Percentiles rank a stretch among this genome's conserved stretches.
Evolutionary conservation across 2,888 invertebrate species (phyloP).

Genomic region (Linnaemya tessellans): DNA sequence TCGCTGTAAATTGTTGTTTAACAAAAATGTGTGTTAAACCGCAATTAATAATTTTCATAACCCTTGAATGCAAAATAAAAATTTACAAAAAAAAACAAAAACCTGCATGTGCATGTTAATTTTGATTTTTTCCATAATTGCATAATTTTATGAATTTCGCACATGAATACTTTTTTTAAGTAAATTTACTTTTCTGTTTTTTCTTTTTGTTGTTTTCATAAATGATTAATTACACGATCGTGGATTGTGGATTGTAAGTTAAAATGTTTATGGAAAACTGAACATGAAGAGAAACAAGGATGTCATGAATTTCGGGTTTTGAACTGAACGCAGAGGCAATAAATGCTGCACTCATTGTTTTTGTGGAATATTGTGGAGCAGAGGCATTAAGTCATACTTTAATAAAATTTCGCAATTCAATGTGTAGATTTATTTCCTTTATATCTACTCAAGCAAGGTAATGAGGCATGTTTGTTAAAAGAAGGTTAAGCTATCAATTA

Average conservation of each 20-base stretch:
- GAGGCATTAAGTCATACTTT: too few relatives aligned
- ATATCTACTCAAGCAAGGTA: not conserved
- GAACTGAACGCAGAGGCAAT: not conserved
- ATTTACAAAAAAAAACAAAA: not conserved
- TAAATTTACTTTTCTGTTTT: constrained; percentile 31
- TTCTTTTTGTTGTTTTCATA: constrained; percentile 1
- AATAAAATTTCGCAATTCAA: constrained; percentile 14
- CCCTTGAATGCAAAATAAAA: constrained; percentile 55
- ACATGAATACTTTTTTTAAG: constrained; percentile 34
- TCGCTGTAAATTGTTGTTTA: constrained; percentile 24
- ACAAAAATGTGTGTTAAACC: constrained; percentile 62
- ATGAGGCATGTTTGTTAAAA: constrained; percentile 36
- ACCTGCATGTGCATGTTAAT: constrained; percentile 60
- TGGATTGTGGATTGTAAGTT: constrained; percentile 1
- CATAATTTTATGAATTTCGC: constrained; percentile 53
- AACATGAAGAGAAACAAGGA: constrained; percentile 28
- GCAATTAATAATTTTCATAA: constrained; percentile 63
- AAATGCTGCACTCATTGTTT: not conserved
- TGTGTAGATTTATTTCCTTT: not conserved
- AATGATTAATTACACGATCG: constrained; percentile 56
- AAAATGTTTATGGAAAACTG: constrained; percentile 42
- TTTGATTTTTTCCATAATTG: constrained; percentile 70
- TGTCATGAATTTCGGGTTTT: constrained; percentile 29
- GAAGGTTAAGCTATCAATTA: constrained; percentile 69
- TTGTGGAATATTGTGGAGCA: not conserved